phyloP scores from a whole-genome alignment of 2,888 invertebrate species.

The Heliconius erato region DNA sequence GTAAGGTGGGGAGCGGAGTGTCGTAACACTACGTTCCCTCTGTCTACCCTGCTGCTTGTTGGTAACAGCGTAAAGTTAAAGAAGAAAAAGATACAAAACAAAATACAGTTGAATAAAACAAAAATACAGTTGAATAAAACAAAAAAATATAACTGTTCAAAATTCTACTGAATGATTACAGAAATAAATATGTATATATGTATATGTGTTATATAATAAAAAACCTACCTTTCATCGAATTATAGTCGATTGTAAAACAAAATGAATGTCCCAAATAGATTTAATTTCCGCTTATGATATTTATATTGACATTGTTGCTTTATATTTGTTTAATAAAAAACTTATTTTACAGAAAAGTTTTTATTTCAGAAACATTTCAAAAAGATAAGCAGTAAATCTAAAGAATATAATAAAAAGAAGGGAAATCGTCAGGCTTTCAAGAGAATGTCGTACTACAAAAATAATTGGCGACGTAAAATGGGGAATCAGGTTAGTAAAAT shows the following conservation, averaged over 20 bases:
- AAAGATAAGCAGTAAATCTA: conserved; percentile 20
- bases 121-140: too few relatives aligned
- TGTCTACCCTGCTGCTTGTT: not conserved
- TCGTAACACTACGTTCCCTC: not conserved
- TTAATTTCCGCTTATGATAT: not conserved
- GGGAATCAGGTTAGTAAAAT: conserved; percentile 57
- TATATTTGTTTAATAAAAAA: not conserved
- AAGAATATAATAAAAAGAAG: conserved; percentile 26
- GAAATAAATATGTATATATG: not conserved
- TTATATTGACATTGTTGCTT: not conserved
- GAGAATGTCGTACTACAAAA: conserved; percentile 51
- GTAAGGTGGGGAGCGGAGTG: not conserved
- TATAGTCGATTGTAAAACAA: not conserved
- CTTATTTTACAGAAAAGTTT: not conserved
- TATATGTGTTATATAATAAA: not conserved
- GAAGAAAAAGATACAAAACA: too few relatives aligned
- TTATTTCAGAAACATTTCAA: conserved; percentile 28
- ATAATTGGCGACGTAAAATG: conserved; percentile 60
- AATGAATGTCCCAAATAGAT: not conserved
- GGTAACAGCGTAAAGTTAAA: too few relatives aligned
- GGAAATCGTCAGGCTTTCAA: conserved; percentile 26
- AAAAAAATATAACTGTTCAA: too few relatives aligned
- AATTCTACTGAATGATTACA: not conserved
- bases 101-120: too few relatives aligned
- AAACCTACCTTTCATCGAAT: not conserved